Evolutionary conservation across 2,888 invertebrate genomes (phyloP).

Genomic region (Myopa tessellatipennis): DNA sequence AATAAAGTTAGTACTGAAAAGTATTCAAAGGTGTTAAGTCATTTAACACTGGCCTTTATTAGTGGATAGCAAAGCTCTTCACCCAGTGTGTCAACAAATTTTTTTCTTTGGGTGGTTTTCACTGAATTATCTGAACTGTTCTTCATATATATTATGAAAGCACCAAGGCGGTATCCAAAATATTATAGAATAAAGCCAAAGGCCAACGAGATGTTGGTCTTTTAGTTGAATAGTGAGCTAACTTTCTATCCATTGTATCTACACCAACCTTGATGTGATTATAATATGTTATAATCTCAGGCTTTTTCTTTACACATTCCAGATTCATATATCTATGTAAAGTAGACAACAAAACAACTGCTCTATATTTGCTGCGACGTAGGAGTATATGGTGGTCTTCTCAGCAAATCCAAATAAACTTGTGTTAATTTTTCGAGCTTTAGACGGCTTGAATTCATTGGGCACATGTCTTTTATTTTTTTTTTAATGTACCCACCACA

Average conservation of each 20-base stretch:
- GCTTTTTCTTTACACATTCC: neutral
- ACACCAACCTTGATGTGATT: neutral
- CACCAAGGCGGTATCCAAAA: slow-evolving; percentile 3
- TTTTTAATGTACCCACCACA: slow-evolving; percentile 34
- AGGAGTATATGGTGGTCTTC: slow-evolving; percentile 25
- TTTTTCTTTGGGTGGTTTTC: neutral
- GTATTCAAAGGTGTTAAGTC: too few species aligned
- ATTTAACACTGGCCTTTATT: neutral
- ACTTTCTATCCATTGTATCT: neutral
- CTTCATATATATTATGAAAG: slow-evolving; percentile 5
- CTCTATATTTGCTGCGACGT: slow-evolving; percentile 33
- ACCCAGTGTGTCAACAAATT: neutral
- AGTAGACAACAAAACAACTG: neutral
- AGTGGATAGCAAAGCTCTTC: slow-evolving; percentile 1
- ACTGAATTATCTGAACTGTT: neutral
- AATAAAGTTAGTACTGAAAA: too few species aligned
- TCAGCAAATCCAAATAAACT: slow-evolving; percentile 37
- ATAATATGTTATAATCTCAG: slow-evolving; percentile 3
- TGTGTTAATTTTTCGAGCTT: slow-evolving; percentile 26
- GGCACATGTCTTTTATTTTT: slow-evolving; percentile 38
- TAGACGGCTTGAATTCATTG: slow-evolving; percentile 30
- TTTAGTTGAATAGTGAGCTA: neutral
- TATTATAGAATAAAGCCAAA: neutral
- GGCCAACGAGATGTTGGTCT: slow-evolving; percentile 3
- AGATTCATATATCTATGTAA: neutral